A percentile compares a stretch with the other conserved stretches of the same genome.
Conservation (phyloP, 2,113 vertebrate genomes). For the Bubo scandiacus region DNA sequence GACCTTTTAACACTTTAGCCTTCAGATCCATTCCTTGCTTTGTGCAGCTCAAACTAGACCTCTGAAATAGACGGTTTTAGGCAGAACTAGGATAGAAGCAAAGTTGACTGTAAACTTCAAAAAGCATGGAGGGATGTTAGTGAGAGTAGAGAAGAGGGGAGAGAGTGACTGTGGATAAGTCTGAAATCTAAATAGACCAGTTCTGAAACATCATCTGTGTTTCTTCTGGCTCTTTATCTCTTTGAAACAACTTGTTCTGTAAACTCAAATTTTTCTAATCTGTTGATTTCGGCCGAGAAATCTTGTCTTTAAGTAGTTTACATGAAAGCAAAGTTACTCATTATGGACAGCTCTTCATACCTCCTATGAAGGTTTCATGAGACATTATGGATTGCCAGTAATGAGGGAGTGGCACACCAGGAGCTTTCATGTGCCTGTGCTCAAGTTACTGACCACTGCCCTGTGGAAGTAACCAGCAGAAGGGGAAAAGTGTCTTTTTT, state of each 20-base stretch:
- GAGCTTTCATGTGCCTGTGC: background rate
- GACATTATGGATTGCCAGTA: background rate
- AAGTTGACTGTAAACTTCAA: background rate
- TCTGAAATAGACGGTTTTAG: background rate
- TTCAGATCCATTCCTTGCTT: background rate
- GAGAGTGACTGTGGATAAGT: background rate
- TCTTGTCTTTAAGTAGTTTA: background rate
- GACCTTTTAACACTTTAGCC: background rate
- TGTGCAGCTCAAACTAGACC: background rate
- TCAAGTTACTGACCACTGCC: background rate
- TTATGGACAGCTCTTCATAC: background rate
- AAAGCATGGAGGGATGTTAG: background rate
- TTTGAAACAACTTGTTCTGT: background rate
- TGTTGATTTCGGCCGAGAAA: background rate
- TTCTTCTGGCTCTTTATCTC: background rate
- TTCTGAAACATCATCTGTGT: background rate
- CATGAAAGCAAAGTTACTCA: background rate
- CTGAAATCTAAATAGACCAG: background rate
- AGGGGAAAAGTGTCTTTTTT: background rate
- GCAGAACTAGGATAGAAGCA: background rate
- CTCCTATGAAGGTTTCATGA: background rate
- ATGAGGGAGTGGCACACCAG: accelerated
- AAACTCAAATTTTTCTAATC: background rate
- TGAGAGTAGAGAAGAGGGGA: background rate
- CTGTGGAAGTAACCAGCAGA: background rate